Evolutionary conservation across 2,113 vertebrate genomes (phyloP).

Genomic region (Manacus vitellinus): DNA sequence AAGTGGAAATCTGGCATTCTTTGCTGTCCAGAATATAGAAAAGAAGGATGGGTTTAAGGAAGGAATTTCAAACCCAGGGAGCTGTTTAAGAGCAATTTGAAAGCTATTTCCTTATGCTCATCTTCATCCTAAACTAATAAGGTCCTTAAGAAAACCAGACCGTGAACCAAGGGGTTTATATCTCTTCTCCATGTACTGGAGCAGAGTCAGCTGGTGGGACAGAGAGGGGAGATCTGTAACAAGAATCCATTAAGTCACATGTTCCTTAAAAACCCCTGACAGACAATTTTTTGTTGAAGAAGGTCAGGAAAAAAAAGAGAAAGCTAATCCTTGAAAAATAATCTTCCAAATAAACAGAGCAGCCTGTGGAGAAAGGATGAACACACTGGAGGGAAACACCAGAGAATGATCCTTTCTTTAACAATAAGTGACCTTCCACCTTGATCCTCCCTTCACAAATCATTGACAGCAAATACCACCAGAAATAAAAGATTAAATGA

Average conservation of each 20-base stretch:
- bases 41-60: neutral
- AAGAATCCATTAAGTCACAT: accelerated
- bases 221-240: neutral
- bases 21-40: neutral
- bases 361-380: neutral
- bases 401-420: neutral
- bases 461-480: neutral
- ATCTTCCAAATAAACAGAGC: neutral
- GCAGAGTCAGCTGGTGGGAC: neutral
- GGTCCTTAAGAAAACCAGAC: neutral
- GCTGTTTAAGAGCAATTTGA: neutral
- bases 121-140: neutral
- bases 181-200: neutral
- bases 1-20: neutral
- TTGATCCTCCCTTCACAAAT: neutral
- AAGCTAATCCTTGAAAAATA: neutral
- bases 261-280: neutral
- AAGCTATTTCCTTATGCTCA: neutral
- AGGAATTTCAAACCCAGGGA: neutral
- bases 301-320: neutral
- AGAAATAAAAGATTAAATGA: neutral
- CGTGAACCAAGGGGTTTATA: neutral
- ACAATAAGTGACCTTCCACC: neutral
- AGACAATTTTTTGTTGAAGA: neutral
- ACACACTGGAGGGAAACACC: neutral